Evolutionary conservation across 2,797 vertebrate genomes (phyloP).

Genomic region (Bovichtus variegatus): DNA sequence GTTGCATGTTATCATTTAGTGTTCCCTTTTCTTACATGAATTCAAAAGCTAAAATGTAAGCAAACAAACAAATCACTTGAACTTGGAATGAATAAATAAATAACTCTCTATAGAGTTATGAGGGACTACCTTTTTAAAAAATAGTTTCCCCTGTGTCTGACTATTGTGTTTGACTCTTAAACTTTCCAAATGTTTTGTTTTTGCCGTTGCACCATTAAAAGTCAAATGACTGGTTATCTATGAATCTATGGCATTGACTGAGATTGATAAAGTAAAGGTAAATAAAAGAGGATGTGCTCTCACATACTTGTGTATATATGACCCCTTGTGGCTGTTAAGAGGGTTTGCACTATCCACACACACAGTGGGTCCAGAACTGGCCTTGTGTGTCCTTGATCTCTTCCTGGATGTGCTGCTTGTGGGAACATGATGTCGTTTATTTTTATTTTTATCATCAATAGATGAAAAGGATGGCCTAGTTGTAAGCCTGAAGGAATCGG

Average conservation of each 20-base stretch:
- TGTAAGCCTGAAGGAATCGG: conserved; percentile 91
- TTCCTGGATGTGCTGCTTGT: background rate
- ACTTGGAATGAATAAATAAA: background rate
- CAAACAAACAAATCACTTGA: background rate
- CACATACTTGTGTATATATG: background rate
- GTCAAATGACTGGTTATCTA: background rate
- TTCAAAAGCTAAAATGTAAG: background rate
- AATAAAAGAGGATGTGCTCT: background rate
- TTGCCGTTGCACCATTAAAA: background rate
- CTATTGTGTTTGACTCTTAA: background rate
- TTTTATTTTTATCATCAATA: conserved; percentile 66
- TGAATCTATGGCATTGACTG: background rate
- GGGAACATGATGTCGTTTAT: background rate
- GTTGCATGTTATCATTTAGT: background rate
- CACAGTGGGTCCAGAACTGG: background rate
- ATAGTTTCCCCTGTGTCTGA: background rate
- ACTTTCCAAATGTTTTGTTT: background rate
- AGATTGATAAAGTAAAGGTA: background rate
- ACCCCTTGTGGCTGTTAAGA: conserved; percentile 35
- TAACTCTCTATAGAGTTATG: background rate
- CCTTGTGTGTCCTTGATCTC: background rate
- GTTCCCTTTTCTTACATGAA: background rate
- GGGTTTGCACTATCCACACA: background rate
- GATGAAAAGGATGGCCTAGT: conserved; percentile 94
- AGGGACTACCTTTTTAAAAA: background rate